phyloP scores from a whole-genome alignment of 2,888 invertebrate genomes.

The Pediacus dermestoides region DNA sequence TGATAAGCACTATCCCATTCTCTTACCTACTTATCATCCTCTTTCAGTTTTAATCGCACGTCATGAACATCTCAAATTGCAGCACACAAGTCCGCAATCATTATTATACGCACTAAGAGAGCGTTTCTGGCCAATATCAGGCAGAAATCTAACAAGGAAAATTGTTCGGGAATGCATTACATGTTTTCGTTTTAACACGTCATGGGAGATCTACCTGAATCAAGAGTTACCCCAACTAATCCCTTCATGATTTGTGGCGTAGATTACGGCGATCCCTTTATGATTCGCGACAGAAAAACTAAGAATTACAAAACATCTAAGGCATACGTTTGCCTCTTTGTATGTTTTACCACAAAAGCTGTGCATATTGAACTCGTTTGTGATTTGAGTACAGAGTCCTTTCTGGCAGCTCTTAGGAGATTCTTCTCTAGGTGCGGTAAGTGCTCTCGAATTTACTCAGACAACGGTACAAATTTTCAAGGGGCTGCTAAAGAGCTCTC shows the following conservation, averaged over 20 bases:
- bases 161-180: constrained; percentile 4
- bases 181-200: constrained; percentile 6
- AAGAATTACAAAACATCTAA: constrained; percentile 8
- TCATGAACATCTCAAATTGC: constrained; percentile 3
- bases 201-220: constrained; percentile 13
- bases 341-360: constrained; percentile 13
- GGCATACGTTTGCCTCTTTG: constrained; percentile 13
- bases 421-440: constrained; percentile 10
- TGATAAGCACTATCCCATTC: constrained; percentile 6
- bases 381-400: constrained; percentile 11
- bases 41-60: not conserved
- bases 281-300: constrained; percentile 4
- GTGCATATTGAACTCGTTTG: constrained; percentile 13
- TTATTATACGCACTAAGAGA: constrained; percentile 6
- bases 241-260: constrained; percentile 14
- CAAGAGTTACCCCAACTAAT: constrained; percentile 5
- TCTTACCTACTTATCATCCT: constrained; percentile 6
- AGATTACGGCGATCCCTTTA: constrained; percentile 15
- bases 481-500: constrained; percentile 13
- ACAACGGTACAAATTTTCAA: constrained; percentile 15
- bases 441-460: not conserved
- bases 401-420: constrained; percentile 13
- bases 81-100: constrained; percentile 9
- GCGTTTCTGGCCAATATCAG: constrained; percentile 8
- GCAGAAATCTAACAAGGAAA: not conserved